These are phyloP conservation scores for Rhizoglyphus robini DNA, from an alignment of 1,140 invertebrate genomes.

Conservation along the genomic window DNA sequence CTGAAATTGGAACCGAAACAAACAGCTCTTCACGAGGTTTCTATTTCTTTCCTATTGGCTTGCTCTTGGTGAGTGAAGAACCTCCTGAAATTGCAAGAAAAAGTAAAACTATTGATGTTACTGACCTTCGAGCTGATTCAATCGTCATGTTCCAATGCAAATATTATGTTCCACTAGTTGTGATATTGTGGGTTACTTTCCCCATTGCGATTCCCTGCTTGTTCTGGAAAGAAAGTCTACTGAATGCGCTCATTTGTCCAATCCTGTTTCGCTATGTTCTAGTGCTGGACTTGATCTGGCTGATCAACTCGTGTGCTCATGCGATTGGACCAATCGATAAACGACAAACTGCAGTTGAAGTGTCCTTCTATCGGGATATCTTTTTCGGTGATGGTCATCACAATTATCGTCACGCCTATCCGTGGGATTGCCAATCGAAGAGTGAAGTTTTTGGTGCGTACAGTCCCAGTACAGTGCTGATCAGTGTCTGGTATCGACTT, in stretches of 20 bases:
- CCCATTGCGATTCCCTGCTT: conserved; percentile 43
- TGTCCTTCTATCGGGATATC: conserved; percentile 50
- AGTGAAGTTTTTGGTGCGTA: conserved; percentile 54
- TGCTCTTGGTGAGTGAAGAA: conserved; percentile 59
- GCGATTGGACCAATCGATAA: conserved; percentile 76
- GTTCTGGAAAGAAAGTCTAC: conserved; percentile 31
- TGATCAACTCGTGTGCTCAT: conserved; percentile 90
- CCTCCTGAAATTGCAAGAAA: conserved; percentile 50
- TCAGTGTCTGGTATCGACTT: conserved; percentile 38
- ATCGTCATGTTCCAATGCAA: conserved; percentile 71
- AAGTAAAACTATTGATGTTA: conserved; percentile 69
- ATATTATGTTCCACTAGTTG: conserved; percentile 60
- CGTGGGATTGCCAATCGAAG: conserved; percentile 81
- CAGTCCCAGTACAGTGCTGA: conserved; percentile 47
- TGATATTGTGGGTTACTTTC: conserved; percentile 63
- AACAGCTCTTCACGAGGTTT: conserved; percentile 63
- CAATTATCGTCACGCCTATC: conserved; percentile 90
- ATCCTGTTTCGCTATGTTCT: conserved; percentile 46
- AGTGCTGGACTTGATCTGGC: conserved; percentile 81
- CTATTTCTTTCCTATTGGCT: conserved; percentile 63
- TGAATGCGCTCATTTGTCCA: conserved; percentile 65
- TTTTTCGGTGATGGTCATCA: conserved; percentile 77
- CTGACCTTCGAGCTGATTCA: conserved; percentile 65
- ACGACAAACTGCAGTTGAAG: conserved; percentile 57
- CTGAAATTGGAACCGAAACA: conserved; percentile 64